Base-by-base conservation (phyloP, 1,140 invertebrate species). In the Sycobia sp. region DNA sequence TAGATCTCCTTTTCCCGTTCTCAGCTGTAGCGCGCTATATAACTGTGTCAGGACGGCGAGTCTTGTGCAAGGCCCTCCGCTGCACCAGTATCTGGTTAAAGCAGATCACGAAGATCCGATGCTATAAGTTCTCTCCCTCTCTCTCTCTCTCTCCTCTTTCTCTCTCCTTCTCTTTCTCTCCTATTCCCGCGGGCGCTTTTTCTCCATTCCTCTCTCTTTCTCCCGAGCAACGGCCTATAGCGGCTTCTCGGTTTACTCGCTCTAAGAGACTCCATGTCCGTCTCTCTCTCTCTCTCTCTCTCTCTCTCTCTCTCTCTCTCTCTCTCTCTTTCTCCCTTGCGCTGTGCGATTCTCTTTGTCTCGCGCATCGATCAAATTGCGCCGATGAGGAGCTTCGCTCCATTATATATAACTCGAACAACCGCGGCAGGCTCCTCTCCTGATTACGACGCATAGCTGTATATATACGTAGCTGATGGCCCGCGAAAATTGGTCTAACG, bases 21-120 rank as follows among this genome's bases (percentile, higher is more conserved):
- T 18, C 25, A n/a, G 46, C 14, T 10, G 27, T 34, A 18, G 11
- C n/a, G n/a, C 27, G 27, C 20, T n/a, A n/a, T 51, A 51, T 75
- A 76, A 75, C 71, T 73, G 73, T 75, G 70, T 74, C 73, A 76
- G 74, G 69, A 75, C 72, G 58, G 67, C 65, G 66, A 53, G 62
- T 60, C 55, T 64, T 76, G 73, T 73, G 72, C 69, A 76, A 69
- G 59, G 50, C 39, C 39, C n/a, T n/a, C n/a, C n/a, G n/a, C n/a
- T 41, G 25, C 3, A 41, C 29, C 18, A 29, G 36, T 41, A n/a
- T 51, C 18, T 62, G 60, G 49, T 59, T 65, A 62, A 58, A 66
- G 57, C 56, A 69, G 68, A 76, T 74, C 70, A 70, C 67, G 65
- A 68, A 65, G 66, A 75, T 73, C 71, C 69, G 67, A 72, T 75